Percentiles rank a stretch among this genome's conserved stretches.
Conservation (phyloP, 1,140 invertebrate species). For the Macrobrachium nipponense region DNA sequence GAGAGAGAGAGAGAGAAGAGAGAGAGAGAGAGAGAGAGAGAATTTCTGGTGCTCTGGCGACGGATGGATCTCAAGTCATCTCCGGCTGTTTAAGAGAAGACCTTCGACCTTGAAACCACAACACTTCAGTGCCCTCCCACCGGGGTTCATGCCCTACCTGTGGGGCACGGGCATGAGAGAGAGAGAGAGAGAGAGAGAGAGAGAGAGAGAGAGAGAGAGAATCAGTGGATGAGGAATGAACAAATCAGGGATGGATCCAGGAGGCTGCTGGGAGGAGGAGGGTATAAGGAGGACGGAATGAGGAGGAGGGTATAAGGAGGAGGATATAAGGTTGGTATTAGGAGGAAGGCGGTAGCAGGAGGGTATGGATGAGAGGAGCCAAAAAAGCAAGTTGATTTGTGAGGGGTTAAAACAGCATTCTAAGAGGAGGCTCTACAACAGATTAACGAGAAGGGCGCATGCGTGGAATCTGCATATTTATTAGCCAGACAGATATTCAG, state of each 20-base stretch:
- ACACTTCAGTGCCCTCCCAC: too few relatives aligned
- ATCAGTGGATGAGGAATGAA: neutral
- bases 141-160: too few relatives aligned
- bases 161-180: neutral
- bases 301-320: neutral
- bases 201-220: constrained; percentile 9
- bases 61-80: too few relatives aligned
- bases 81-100: too few relatives aligned
- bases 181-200: neutral
- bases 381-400: too few relatives aligned
- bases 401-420: too few relatives aligned
- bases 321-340: neutral
- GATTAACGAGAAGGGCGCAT: too few relatives aligned
- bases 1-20: constrained; percentile 28
- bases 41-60: neutral
- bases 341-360: neutral
- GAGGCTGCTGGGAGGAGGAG: neutral
- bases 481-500: too few relatives aligned
- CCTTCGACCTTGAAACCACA: too few relatives aligned
- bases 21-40: constrained; percentile 23
- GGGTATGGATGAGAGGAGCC: neutral
- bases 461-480: too few relatives aligned
- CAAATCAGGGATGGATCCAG: neutral
- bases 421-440: too few relatives aligned
- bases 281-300: neutral